These are phyloP conservation scores for Sebastes jordani DNA, from an alignment of 2,797 vertebrate genomes.

Conservation along the genomic window DNA sequence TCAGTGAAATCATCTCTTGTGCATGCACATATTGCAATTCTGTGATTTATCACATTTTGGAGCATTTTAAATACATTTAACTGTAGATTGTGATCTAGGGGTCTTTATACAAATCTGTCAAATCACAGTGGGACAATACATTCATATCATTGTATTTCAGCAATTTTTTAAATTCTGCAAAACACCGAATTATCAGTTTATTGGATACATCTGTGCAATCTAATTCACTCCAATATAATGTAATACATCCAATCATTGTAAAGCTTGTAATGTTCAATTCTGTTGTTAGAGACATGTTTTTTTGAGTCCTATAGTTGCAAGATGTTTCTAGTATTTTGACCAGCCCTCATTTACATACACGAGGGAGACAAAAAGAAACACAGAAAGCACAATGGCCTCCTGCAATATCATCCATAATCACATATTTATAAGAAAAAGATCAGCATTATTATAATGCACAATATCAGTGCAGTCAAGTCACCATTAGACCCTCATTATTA, in stretches of 20 bases:
- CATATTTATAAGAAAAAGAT: background rate
- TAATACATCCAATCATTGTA: background rate
- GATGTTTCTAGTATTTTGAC: background rate
- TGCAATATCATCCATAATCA: background rate
- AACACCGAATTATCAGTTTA: background rate
- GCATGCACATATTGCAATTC: background rate
- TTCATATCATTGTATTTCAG: background rate
- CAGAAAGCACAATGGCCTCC: background rate
- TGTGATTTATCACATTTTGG: background rate
- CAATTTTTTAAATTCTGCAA: background rate
- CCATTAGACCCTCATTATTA: background rate
- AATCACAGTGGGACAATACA: too few species aligned
- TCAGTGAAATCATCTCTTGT: background rate
- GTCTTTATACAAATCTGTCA: too few species aligned
- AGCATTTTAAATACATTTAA: too few species aligned
- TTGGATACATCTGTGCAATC: background rate
- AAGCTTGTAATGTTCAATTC: background rate
- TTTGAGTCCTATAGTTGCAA: too few species aligned
- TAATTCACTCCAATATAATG: background rate
- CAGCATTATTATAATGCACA: background rate
- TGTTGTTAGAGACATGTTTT: background rate
- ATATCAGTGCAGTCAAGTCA: background rate
- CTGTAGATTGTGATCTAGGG: too few species aligned
- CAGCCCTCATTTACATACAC: background rate
- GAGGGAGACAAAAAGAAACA: background rate